phyloP scores from a whole-genome alignment of 2,888 invertebrate species.

The Ophion costatus region DNA sequence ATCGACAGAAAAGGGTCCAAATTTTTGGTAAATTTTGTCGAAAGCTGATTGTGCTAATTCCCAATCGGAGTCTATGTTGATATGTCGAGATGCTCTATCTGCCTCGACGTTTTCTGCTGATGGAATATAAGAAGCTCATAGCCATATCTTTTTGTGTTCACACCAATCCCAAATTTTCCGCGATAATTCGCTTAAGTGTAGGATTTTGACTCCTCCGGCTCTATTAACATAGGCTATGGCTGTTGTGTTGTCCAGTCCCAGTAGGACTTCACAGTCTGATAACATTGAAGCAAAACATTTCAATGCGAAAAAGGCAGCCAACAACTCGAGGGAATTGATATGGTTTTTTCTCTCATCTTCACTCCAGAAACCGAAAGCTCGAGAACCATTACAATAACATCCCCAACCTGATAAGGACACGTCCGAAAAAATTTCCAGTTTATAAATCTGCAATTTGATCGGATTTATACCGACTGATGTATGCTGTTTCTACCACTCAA shows the following conservation, averaged over 20 bases:
- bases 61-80: too few relatives aligned
- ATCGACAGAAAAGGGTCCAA: too few relatives aligned
- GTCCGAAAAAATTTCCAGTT: not conserved
- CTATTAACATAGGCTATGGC: conserved; percentile 55
- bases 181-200: not conserved
- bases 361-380: not conserved
- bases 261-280: not conserved
- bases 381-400: not conserved
- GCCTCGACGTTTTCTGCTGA: too few relatives aligned
- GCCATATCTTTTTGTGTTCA: not conserved
- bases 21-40: too few relatives aligned
- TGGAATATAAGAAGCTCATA: not conserved
- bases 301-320: conserved; percentile 38
- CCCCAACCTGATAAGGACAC: not conserved
- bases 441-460: not conserved
- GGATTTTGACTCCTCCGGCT: conserved; percentile 45
- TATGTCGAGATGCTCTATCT: too few relatives aligned
- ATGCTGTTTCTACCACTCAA: not conserved
- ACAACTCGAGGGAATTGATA: conserved; percentile 5
- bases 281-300: conserved; percentile 30
- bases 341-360: not conserved
- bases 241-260: conserved; percentile 48
- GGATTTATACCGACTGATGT: not conserved
- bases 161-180: conserved; percentile 5
- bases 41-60: too few relatives aligned